phyloP scores from a whole-genome alignment of 2,888 invertebrate species.

The Sminthurides aquaticus region DNA sequence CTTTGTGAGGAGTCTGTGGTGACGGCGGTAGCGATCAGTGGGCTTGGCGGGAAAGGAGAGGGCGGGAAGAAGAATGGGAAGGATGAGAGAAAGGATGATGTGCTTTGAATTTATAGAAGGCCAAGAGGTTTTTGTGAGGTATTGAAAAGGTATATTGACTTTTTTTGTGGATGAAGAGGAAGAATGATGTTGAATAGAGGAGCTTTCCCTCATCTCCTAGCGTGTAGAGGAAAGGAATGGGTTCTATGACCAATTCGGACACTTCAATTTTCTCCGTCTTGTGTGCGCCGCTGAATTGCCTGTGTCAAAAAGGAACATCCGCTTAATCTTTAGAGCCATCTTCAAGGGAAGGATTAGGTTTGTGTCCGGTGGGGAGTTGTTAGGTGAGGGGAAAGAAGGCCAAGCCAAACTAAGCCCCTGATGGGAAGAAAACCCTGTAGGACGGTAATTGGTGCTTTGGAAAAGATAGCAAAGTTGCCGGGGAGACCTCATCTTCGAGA shows the following conservation, averaged over 20 bases:
- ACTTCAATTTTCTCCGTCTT: conserved; percentile 20
- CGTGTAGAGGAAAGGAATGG: conserved; percentile 14
- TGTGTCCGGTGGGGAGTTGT: background rate
- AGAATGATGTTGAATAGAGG: background rate
- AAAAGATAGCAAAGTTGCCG: too few relatives aligned
- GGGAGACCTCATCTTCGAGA: too few relatives aligned
- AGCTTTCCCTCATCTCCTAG: too few relatives aligned
- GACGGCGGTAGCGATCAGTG: too few relatives aligned
- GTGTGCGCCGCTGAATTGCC: conserved; percentile 17
- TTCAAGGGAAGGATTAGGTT: conserved; percentile 7
- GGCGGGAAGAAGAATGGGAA: too few relatives aligned
- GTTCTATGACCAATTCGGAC: conserved; percentile 17
- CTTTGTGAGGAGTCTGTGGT: too few relatives aligned
- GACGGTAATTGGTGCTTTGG: too few relatives aligned
- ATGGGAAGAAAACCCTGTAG: too few relatives aligned
- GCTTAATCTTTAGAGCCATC: conserved; percentile 19
- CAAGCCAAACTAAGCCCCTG: too few relatives aligned
- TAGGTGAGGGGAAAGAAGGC: background rate
- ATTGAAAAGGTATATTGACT: background rate
- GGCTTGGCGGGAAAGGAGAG: too few relatives aligned
- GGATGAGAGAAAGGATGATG: too few relatives aligned
- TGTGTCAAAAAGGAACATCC: conserved; percentile 21
- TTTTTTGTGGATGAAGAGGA: background rate
- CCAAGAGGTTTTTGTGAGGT: background rate
- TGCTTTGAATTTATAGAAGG: too few relatives aligned